Conservation (phyloP, 2,113 vertebrate species). For the Phyllostomus discolor region DNA sequence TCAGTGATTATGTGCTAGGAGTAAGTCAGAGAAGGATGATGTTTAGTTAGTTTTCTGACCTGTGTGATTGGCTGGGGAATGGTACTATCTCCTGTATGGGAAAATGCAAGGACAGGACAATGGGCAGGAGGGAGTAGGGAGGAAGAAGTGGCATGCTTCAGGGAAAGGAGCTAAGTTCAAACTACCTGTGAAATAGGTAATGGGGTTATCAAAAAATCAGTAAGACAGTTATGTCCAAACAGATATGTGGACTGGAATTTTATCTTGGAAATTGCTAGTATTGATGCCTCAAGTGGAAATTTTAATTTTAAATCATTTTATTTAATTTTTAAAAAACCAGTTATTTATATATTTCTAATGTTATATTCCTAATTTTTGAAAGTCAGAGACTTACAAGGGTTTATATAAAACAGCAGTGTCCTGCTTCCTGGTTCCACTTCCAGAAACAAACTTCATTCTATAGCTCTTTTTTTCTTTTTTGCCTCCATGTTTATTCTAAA, state of each 20-base stretch:
- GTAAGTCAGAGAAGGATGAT: neutral
- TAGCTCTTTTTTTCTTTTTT: neutral
- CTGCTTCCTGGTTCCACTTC: neutral
- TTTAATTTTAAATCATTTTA: neutral
- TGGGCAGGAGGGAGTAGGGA: too few species aligned
- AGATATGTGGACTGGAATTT: neutral
- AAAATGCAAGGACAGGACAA: neutral
- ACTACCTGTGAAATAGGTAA: neutral
- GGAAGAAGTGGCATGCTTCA: rapidly evolving
- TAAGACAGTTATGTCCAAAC: neutral
- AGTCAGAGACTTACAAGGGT: neutral
- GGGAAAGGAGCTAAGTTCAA: neutral
- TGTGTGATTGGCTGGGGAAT: neutral
- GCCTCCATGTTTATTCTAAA: neutral
- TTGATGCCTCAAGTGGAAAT: neutral
- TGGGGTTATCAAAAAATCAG: neutral
- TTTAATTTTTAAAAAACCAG: neutral
- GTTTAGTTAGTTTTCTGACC: neutral
- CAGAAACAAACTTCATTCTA: neutral
- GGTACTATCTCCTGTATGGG: neutral
- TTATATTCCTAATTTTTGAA: neutral
- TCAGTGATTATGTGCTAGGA: neutral
- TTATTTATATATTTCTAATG: neutral
- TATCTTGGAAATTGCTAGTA: neutral
- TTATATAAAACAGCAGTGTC: neutral